phyloP scores from a whole-genome alignment of 2,113 vertebrate genomes.

The Xenopus borealis region DNA sequence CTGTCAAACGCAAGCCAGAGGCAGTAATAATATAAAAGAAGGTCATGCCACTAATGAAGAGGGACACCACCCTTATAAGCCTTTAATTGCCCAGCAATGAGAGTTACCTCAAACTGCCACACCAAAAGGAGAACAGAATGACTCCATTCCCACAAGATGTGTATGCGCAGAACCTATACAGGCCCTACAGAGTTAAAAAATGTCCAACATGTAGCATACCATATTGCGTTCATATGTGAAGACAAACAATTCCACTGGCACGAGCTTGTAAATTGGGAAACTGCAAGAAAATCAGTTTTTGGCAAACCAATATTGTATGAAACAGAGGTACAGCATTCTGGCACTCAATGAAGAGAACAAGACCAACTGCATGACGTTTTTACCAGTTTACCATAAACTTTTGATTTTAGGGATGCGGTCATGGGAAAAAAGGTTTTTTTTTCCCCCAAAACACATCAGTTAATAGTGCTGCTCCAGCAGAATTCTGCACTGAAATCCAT shows the following conservation, averaged over 20 bases:
- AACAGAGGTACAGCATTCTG: too few relatives aligned
- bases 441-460: too few relatives aligned
- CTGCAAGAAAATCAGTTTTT: neutral
- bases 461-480: too few relatives aligned
- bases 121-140: neutral
- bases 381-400: too few relatives aligned
- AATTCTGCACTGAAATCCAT: too few relatives aligned
- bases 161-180: neutral
- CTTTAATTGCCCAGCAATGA: neutral
- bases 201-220: neutral
- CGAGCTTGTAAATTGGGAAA: neutral
- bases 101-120: neutral
- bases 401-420: too few relatives aligned
- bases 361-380: too few relatives aligned
- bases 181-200: neutral
- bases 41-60: neutral
- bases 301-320: too few relatives aligned
- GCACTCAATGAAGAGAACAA: too few relatives aligned
- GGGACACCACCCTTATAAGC: neutral
- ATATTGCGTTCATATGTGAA: neutral
- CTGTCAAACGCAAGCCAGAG: neutral
- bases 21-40: neutral
- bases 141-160: neutral
- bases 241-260: neutral
- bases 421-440: too few relatives aligned